Evolutionary conservation across 2,113 vertebrate species (phyloP), one percentile per base, ranked within the genome.

Genomic region (Buteo buteo): DNA sequence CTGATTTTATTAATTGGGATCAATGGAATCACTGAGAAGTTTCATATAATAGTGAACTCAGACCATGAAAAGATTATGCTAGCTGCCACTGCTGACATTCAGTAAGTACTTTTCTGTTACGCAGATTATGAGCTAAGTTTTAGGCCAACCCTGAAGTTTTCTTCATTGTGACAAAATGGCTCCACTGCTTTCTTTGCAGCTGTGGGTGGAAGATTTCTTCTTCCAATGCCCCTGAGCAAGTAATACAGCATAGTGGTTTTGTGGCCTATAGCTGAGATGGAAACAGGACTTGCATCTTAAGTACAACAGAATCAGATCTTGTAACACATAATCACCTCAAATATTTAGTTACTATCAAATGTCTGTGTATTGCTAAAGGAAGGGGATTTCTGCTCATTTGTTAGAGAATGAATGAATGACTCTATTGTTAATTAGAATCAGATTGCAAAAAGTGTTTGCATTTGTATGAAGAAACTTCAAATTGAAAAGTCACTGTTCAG

Each of bases 401-500:
- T 95, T 91, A 52, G 24, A 58, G 67, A 64, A 88, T 92, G 95
- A 90, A 90, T 86, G 90, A 94, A 96, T 94, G 78, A 73, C 44
- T 91, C 62, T 93, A 82, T 96, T 94, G 94, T 96, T 96, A 93
- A 93, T 69, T 85, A 97, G 82, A 96, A 97, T 97, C 93, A 93
- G 91, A 95, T 94, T 96, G 94, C 92, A 96, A 92, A 91, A 96
- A 88, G 50, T 28, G 93, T 97, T 98, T 97, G 93, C 83, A 89
- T 92, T 92, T 93, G 89, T 95, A 80, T 90, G 80, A 95, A 90
- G 86, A 96, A 94, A 94, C 77, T 88, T 93, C 36, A 78, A 62
- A 96, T 83, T 93, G 84, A 80, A 52, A 95, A 92, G 82, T 82
- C 69, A 66, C 73, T 95, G 96, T 95, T 96, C 85, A 66, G 89